Conservation (phyloP, 2,888 invertebrate species). For the Andrena haemorrhoa region DNA sequence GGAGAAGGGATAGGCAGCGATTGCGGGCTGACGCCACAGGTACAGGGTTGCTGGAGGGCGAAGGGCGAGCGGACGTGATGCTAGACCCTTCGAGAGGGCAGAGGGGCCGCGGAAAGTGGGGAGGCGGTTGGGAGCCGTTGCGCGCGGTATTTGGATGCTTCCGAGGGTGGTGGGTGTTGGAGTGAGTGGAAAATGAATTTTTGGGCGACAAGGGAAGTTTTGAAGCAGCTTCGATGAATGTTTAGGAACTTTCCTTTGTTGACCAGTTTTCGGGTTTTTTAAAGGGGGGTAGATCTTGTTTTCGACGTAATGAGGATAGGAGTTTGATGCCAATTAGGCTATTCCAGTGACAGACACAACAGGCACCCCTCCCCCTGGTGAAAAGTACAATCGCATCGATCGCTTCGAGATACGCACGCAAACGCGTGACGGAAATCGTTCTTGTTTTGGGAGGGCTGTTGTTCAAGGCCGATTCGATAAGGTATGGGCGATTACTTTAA, state of each 20-base stretch:
- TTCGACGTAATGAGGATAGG: slow-evolving; percentile 41
- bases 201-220: neutral
- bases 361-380: neutral
- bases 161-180: neutral
- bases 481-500: slow-evolving; percentile 2
- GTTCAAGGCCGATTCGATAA: slow-evolving; percentile 7
- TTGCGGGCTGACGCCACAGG: slow-evolving; percentile 40
- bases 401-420: slow-evolving; percentile 27
- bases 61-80: slow-evolving; percentile 6
- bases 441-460: slow-evolving; percentile 1
- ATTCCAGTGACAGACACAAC: slow-evolving; percentile 7
- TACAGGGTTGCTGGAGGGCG: slow-evolving; percentile 26
- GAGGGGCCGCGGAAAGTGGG: neutral
- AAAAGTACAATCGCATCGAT: slow-evolving; percentile 20
- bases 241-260: too few relatives aligned
- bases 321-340: slow-evolving; percentile 40
- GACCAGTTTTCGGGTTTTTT: too few relatives aligned
- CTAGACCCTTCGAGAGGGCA: slow-evolving; percentile 27
- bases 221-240: too few relatives aligned
- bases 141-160: slow-evolving; percentile 25
- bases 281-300: slow-evolving; percentile 22
- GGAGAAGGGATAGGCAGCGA: slow-evolving; percentile 5
- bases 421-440: slow-evolving; percentile 33
- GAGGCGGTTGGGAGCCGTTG: neutral
- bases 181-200: neutral